Evolutionary conservation across 2,113 vertebrate species (phyloP).

Genomic region (Larimichthys crocea): DNA sequence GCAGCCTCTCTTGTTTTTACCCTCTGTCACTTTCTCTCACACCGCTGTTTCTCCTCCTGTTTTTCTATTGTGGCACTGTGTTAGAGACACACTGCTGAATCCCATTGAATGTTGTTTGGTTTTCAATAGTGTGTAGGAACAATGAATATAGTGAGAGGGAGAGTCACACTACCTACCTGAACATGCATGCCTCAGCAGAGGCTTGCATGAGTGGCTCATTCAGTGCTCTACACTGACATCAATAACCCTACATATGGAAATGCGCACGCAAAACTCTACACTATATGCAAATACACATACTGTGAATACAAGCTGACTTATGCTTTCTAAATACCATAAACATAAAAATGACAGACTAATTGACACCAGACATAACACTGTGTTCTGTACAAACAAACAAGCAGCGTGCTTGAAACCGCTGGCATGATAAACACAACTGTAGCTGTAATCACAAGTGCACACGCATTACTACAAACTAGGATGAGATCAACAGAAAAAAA

Average conservation of each 20-base stretch:
- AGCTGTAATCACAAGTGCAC: constrained; percentile 12
- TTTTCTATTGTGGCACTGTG: constrained; percentile 27
- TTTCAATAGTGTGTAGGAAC: constrained; percentile 37
- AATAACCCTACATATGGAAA: constrained; percentile 24
- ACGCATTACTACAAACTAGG: constrained; percentile 10
- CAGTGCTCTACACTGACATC: constrained; percentile 36
- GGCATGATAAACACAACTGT: constrained; percentile 15
- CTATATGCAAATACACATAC: constrained; percentile 1
- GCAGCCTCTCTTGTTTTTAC: constrained; percentile 41
- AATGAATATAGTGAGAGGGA: constrained; percentile 39
- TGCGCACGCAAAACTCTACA: background rate
- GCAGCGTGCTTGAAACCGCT: background rate
- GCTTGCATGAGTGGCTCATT: constrained; percentile 34
- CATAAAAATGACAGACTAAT: constrained; percentile 4
- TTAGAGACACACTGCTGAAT: constrained; percentile 32
- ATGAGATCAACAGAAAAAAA: constrained; percentile 15
- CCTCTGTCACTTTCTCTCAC: constrained; percentile 24
- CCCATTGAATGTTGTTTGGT: constrained; percentile 25
- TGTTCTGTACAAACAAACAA: constrained; percentile 10
- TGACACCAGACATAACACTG: constrained; percentile 18
- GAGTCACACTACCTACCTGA: constrained; percentile 25
- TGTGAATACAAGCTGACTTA: background rate
- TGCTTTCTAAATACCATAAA: constrained; percentile 21
- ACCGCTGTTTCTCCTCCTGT: constrained; percentile 20
- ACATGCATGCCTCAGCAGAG: constrained; percentile 30